phyloP scores from a whole-genome alignment of 2,888 invertebrate genomes.

The Amphipyra tragopoginis region DNA sequence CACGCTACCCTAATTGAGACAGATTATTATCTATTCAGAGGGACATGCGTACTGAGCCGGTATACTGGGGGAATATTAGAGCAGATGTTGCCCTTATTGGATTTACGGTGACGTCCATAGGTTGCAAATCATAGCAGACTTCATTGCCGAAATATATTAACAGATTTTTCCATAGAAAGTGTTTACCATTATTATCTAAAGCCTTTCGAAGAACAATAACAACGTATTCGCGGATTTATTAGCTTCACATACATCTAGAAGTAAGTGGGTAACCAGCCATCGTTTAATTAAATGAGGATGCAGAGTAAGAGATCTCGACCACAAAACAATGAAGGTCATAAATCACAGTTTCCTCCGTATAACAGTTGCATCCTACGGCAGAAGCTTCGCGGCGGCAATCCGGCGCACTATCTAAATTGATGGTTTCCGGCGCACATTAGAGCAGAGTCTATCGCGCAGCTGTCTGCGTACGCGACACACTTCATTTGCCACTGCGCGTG shows the following conservation, averaged over 20 bases:
- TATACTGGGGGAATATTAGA: conserved; percentile 67
- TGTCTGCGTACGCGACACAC: conserved; percentile 87
- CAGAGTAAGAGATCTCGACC: conserved; percentile 73
- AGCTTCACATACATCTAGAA: conserved; percentile 10
- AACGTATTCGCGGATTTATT: neutral
- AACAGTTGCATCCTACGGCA: conserved; percentile 86
- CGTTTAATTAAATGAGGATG: conserved; percentile 76
- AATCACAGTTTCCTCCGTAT: conserved; percentile 87
- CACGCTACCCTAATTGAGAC: conserved; percentile 67
- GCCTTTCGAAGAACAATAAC: neutral
- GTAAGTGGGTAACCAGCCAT: conserved; percentile 64
- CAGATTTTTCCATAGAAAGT: neutral
- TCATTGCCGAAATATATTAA: conserved; percentile 39
- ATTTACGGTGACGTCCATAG: conserved; percentile 56
- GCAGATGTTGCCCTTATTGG: conserved; percentile 74
- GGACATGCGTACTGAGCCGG: conserved; percentile 62
- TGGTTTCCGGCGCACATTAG: conserved; percentile 88
- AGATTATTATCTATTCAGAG: conserved; percentile 66
- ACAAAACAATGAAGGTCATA: conserved; percentile 88
- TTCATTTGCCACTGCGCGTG: conserved; percentile 87
- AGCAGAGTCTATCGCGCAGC: conserved; percentile 83
- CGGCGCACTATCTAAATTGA: conserved; percentile 88
- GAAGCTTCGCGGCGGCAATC: conserved; percentile 85
- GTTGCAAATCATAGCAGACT: conserved; percentile 54
- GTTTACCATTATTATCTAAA: neutral